phyloP scores from a whole-genome alignment of 2,888 invertebrate genomes.

The Melinaea menophilus region DNA sequence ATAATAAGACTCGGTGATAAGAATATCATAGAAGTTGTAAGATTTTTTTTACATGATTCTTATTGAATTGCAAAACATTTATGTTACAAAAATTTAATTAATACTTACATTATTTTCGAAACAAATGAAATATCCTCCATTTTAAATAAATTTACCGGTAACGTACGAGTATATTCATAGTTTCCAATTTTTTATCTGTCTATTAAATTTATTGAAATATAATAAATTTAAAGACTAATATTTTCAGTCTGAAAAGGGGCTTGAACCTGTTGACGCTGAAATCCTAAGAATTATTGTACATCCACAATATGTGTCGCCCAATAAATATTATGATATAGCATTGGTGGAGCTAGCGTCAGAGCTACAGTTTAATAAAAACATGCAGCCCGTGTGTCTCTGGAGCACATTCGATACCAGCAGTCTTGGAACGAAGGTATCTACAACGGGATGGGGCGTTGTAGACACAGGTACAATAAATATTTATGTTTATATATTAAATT shows the following conservation, averaged over 20 bases:
- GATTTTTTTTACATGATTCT: constrained; percentile 43
- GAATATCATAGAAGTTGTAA: constrained; percentile 38
- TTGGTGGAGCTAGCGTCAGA: constrained; percentile 18
- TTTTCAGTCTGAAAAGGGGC: neutral
- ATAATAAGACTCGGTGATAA: constrained; percentile 54
- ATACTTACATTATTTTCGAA: neutral
- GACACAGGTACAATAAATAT: constrained; percentile 1
- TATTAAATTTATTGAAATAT: no score
- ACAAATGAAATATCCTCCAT: no score
- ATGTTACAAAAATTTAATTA: neutral
- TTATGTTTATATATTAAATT: neutral
- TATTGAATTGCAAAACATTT: constrained; percentile 11
- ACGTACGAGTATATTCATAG: no score
- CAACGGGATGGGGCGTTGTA: constrained; percentile 37
- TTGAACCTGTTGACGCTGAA: constrained; percentile 27
- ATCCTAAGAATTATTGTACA: constrained; percentile 37
- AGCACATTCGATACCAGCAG: constrained; percentile 18
- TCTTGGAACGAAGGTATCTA: constrained; percentile 21
- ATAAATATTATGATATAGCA: constrained; percentile 42
- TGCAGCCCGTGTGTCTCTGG: constrained; percentile 38
- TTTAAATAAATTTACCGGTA: no score
- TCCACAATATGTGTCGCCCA: constrained; percentile 36
- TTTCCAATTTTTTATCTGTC: no score
- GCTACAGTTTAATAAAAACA: constrained; percentile 24
- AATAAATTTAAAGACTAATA: neutral